A percentile compares a stretch with the other conserved stretches of the same genome.
These are phyloP conservation scores for Megaustenia siamemsis DNA, from an alignment of 2,888 invertebrate genomes.

Conservation along the genomic window DNA sequence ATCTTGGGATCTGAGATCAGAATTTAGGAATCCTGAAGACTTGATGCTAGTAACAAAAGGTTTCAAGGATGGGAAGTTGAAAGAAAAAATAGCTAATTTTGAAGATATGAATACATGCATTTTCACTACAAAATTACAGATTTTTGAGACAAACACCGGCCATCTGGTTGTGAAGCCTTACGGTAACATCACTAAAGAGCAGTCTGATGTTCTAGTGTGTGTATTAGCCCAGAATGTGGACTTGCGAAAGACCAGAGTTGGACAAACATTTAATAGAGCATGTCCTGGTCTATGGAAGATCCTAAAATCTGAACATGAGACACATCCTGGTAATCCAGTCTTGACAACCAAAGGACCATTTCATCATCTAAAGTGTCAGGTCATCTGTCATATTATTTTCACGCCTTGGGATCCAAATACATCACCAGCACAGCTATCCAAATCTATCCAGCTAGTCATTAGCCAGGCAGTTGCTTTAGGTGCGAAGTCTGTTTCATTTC, in stretches of 20 bases:
- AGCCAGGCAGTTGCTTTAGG: neutral
- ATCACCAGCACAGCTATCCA: slow-evolving; percentile 11
- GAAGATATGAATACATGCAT: slow-evolving; percentile 12
- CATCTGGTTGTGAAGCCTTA: slow-evolving; percentile 19
- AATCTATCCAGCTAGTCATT: neutral
- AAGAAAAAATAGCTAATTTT: slow-evolving; percentile 5
- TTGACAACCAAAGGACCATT: slow-evolving; percentile 3
- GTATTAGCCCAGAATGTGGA: slow-evolving; percentile 43
- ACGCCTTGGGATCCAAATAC: slow-evolving; percentile 22
- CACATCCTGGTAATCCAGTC: slow-evolving; percentile 13
- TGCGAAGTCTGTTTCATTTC: slow-evolving; percentile 41
- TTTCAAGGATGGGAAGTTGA: neutral
- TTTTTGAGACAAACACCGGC: neutral
- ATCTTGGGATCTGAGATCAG: neutral
- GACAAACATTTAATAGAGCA: slow-evolving; percentile 37
- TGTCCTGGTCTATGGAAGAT: slow-evolving; percentile 23
- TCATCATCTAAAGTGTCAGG: slow-evolving; percentile 19
- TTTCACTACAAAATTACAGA: neutral
- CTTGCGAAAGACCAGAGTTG: slow-evolving; percentile 47
- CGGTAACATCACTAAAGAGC: slow-evolving; percentile 28
- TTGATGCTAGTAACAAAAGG: slow-evolving; percentile 12
- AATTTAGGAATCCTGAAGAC: slow-evolving; percentile 12
- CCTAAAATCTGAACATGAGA: neutral
- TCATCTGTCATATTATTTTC: slow-evolving; percentile 25
- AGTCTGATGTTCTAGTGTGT: slow-evolving; percentile 48